Evolutionary conservation across 2,113 vertebrate genomes (phyloP).

Genomic region (Muscicapa adusta): DNA sequence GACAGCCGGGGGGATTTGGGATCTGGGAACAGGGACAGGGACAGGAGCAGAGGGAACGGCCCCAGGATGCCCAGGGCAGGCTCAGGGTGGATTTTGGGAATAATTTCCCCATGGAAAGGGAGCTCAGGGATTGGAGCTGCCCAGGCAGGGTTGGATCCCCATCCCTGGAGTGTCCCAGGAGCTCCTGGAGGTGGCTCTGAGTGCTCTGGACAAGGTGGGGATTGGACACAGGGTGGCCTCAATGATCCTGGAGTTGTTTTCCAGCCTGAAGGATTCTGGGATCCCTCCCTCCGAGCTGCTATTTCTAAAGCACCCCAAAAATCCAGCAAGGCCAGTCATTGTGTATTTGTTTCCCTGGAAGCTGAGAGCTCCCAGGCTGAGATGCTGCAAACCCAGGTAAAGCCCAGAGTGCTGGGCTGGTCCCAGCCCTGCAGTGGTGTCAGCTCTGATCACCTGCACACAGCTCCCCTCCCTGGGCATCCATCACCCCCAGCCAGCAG

Average conservation of each 20-base stretch:
- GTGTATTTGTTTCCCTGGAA: background rate
- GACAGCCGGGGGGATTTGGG: background rate
- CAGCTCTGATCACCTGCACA: background rate
- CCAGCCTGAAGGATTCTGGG: background rate
- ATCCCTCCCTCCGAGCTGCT: background rate
- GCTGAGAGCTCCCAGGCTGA: background rate
- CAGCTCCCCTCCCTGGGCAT: background rate
- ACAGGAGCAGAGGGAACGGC: background rate
- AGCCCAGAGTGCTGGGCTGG: rapidly evolving
- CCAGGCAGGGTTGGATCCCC: too few species aligned
- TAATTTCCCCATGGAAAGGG: background rate
- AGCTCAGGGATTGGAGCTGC: too few species aligned
- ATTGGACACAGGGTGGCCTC: rapidly evolving
- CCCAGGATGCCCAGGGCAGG: background rate
- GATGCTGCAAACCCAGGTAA: rapidly evolving
- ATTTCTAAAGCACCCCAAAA: background rate
- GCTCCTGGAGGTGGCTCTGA: too few species aligned
- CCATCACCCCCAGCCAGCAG: background rate
- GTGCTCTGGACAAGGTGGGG: background rate
- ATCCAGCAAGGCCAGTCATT: background rate
- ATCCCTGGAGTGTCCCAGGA: too few species aligned
- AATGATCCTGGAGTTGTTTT: rapidly evolving
- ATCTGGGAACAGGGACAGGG: background rate
- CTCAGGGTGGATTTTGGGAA: too few species aligned
- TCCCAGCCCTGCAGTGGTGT: background rate